phyloP scores from a whole-genome alignment of 2,797 vertebrate species.

The Gorsachius magnificus region DNA sequence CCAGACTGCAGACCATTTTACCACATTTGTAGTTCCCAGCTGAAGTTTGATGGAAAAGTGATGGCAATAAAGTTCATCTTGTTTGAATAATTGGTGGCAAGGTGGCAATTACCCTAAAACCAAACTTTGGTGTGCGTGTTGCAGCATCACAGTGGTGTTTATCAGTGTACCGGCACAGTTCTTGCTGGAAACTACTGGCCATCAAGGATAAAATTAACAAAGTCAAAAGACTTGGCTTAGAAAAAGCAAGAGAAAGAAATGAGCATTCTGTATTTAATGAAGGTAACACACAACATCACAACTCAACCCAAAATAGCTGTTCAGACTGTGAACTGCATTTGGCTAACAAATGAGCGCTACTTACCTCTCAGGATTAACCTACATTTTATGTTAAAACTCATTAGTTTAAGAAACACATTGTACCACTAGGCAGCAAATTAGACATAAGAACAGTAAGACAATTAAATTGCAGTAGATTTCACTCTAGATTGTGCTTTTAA shows the following conservation, averaged over 20 bases:
- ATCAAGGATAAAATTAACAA: background rate
- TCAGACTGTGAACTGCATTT: background rate
- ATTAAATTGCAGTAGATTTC: slow-evolving; percentile 30
- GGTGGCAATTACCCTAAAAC: background rate
- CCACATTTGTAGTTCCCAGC: background rate
- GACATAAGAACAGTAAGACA: slow-evolving; percentile 27
- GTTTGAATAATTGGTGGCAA: background rate
- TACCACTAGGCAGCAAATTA: slow-evolving; percentile 5
- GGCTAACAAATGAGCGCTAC: background rate
- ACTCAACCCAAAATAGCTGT: background rate
- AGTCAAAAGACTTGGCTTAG: background rate
- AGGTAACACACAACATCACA: background rate
- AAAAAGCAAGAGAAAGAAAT: background rate
- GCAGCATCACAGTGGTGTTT: background rate
- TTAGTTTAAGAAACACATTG: slow-evolving; percentile 46
- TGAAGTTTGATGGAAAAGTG: background rate
- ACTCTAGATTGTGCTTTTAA: slow-evolving; percentile 8
- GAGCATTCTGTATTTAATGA: background rate
- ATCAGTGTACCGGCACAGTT: background rate
- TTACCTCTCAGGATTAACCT: slow-evolving; percentile 29
- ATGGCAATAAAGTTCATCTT: background rate
- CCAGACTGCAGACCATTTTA: background rate
- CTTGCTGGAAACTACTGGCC: background rate
- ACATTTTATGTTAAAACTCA: background rate
- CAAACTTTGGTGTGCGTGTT: background rate